Base-by-base conservation (phyloP, 2,797 vertebrate genomes). In the Micrastur ruficollis region DNA sequence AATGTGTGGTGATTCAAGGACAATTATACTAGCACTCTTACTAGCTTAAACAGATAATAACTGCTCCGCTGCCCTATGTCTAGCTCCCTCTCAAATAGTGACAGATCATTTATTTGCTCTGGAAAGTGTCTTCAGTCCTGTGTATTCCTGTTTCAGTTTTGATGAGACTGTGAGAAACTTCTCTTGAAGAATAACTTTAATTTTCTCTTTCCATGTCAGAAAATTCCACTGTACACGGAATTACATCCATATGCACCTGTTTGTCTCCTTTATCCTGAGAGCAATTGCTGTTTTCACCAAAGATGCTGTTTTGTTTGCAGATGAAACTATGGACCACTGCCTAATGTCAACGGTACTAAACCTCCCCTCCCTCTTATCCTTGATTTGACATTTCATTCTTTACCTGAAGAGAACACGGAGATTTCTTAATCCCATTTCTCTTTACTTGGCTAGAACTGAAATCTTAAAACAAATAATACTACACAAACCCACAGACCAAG, bases 201-300 rank as follows among this genome's bases (percentile, higher is more conserved):
- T 76, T 82, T 72, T 63, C 29, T 96, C 63, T 92, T 91, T 75
- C 56, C n/a, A 40, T n/a, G 59, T 32, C 97, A 99, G 99, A 83
- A 99, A 99, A 96, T 99, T 99, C 95, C 99, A 98, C 96, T 99
- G 99, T 75, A 99, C 99, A 36, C 98, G 99, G 94, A 99, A 99
- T 96, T 99, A 99, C 97, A 99, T 99, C 97, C 99, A 99, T 96
- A 98, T 99, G 98, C 99, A 99, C 98, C 97, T 99, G 46, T 99
- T 99, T 97, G 97, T 98, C 55, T 99, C 99, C 61, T 99, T 99
- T 65, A 98, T 99, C 95, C 95, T 99, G 97, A 98, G 99, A 81
- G 99, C 99, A 47, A 98, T 98, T 31, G 98, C 99, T 3, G 99
- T 99, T 38, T 99, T 99, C 97, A 98, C 98, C 76, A 99, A 99